Evolutionary conservation across 2,113 vertebrate species (phyloP).

Genomic region (Carassius gibelio): DNA sequence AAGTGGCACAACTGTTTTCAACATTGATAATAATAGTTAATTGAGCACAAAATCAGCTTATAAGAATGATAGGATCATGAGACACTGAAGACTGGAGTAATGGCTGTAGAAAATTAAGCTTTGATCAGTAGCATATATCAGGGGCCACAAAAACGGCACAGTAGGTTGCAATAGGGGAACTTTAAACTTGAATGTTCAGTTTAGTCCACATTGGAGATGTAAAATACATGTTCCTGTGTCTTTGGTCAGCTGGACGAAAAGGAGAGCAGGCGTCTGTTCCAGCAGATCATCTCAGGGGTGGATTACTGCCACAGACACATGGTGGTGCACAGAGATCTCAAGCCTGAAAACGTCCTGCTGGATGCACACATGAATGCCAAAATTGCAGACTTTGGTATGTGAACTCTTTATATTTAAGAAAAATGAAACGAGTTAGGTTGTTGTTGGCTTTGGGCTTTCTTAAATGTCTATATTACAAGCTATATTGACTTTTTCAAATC

Average conservation of each 20-base stretch:
- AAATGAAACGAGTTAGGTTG: neutral
- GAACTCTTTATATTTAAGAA: neutral
- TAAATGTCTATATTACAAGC: neutral
- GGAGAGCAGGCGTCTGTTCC: conserved; percentile 94
- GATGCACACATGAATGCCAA: conserved; percentile 99
- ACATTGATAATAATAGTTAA: no score
- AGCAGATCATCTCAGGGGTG: conserved; percentile 97
- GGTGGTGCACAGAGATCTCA: conserved; percentile 97
- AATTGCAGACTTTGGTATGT: conserved; percentile 94
- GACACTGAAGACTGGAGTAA: no score
- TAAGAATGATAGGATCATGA: no score
- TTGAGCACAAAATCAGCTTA: no score
- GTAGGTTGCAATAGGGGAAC: neutral
- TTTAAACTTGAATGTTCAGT: neutral
- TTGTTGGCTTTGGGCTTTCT: neutral
- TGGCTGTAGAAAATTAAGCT: no score
- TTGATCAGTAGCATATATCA: neutral
- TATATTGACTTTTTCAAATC: neutral
- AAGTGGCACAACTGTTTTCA: no score
- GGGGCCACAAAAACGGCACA: neutral
- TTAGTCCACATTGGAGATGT: neutral
- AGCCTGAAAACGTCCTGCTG: conserved; percentile 96
- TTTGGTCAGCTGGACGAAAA: conserved; percentile 90
- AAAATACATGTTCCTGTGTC: conserved; percentile 24
- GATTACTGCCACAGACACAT: conserved; percentile 99